These are phyloP conservation scores for Drosophila ercepeae DNA, from an alignment of 1,140 invertebrate species.

Conservation along the genomic window DNA sequence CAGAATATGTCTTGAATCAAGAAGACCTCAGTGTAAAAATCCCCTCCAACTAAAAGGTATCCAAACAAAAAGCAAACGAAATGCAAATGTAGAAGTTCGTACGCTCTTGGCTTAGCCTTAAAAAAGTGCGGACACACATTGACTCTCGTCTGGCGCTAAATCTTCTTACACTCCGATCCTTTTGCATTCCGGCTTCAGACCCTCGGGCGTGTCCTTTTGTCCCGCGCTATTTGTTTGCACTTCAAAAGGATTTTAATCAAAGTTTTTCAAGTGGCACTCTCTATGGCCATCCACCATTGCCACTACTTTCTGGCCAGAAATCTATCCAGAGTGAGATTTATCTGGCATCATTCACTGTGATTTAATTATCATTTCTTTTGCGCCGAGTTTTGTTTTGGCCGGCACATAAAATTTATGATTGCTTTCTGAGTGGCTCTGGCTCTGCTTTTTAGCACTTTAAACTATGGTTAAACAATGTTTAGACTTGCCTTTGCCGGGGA, in stretches of 20 bases:
- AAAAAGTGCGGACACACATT: constrained; percentile 69
- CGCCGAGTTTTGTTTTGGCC: constrained; percentile 4
- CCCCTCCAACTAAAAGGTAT: too few relatives aligned
- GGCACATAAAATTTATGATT: constrained; percentile 57
- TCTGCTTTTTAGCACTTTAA: constrained; percentile 13
- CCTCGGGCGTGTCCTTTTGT: constrained; percentile 49
- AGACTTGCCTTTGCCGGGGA: background rate
- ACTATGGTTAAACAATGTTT: background rate
- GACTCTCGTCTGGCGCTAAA: constrained; percentile 26
- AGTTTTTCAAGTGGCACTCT: constrained; percentile 72
- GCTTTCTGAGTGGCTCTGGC: constrained; percentile 27
- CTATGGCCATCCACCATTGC: constrained; percentile 1
- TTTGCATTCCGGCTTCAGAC: background rate
- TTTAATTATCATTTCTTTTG: constrained; percentile 66
- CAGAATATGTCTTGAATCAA: too few relatives aligned
- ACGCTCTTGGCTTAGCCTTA: constrained; percentile 55
- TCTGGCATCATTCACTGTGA: constrained; percentile 64
- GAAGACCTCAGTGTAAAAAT: too few relatives aligned
- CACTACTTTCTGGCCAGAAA: constrained; percentile 8
- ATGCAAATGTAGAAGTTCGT: constrained; percentile 55
- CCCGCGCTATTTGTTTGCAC: constrained; percentile 77
- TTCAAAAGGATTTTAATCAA: constrained; percentile 81
- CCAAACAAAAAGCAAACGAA: constrained; percentile 17
- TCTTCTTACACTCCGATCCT: background rate
- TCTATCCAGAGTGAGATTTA: constrained; percentile 49